phyloP scores from a whole-genome alignment of 2,797 vertebrate genomes.

The Malurus leucopterus region DNA sequence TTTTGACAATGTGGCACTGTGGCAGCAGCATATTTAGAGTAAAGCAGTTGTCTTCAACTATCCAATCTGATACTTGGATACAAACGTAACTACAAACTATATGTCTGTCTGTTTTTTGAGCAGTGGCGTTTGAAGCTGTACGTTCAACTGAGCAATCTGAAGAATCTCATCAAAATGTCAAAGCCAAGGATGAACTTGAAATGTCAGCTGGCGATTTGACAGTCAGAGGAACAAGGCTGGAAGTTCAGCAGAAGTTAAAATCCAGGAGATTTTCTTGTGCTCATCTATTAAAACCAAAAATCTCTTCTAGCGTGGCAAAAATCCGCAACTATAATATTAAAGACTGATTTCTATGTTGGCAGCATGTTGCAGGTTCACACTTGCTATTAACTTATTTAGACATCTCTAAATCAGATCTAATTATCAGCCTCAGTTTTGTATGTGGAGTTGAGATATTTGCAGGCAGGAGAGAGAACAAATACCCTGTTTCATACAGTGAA shows the following conservation, averaged over 20 bases:
- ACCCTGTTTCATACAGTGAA: background rate
- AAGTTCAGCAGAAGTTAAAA: slow-evolving; percentile 64
- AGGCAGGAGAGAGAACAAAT: background rate
- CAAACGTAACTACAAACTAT: background rate
- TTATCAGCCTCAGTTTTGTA: background rate
- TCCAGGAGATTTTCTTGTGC: slow-evolving; percentile 9
- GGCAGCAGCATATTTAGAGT: background rate
- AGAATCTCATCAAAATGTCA: background rate
- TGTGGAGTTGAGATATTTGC: background rate
- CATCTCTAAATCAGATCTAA: background rate
- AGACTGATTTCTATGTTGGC: slow-evolving; percentile 69
- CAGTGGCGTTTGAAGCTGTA: background rate
- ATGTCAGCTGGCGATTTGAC: background rate
- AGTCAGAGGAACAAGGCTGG: slow-evolving; percentile 62
- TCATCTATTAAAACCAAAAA: slow-evolving; percentile 43
- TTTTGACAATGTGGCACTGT: background rate
- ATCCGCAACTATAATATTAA: slow-evolving; percentile 88
- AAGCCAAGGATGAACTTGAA: background rate
- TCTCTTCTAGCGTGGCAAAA: slow-evolving; percentile 50
- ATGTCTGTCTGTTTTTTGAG: background rate
- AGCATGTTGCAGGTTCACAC: background rate
- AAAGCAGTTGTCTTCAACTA: background rate
- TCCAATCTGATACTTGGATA: background rate
- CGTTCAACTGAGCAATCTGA: background rate
- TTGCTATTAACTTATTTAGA: background rate